Base-by-base conservation (phyloP, 2,113 vertebrate species). In the Cisticola juncidis region DNA sequence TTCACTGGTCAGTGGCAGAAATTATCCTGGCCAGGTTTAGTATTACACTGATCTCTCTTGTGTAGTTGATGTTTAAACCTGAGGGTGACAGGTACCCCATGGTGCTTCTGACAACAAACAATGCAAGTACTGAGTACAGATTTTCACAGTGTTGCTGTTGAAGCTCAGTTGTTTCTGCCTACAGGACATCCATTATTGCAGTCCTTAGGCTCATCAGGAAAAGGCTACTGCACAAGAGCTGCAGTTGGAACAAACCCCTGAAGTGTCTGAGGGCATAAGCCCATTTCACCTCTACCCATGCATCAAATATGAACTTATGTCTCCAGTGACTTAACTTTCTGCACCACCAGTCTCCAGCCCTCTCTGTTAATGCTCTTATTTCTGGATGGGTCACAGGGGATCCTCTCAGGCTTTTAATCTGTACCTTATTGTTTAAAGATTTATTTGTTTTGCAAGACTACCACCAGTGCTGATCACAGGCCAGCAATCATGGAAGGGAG, bases 351-450 rank as follows among this genome's bases (percentile, higher is more conserved):
- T 44, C 90, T 64, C 35, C 71, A 62, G 56, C 33, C 54, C 56
- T 73, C 76, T 83, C 81, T 68, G 40, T 84, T 84, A 93, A 93
- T 96, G 93, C n/a, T 83, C 94, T 83, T 83, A 47, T 84, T 95
- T 93, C 92, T 90, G 40, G 16, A 5, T 35, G 56, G 92, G 60
- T 72, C 81, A 68, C 94, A 80, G 68, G 92, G 92, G 88, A 95
- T n/a, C 42, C 65, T 92, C 92, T 77, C 69, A 94, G 82, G 72
- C 93, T 94, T 96, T 97, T 93, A 96, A 92, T 97, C 83, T 81
- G 81, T 48, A 61, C 29, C 64, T 81, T 74, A 78, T 78, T 90
- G 56, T 96, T 94, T 90, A 96, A 96, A 97, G 84, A 94, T 96
- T 96, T 87, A 94, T 94, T 95, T 95, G 81, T 87, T 94, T 91